Evolutionary conservation across 2,113 vertebrate species (phyloP).

Genomic region (Etheostoma cragini): DNA sequence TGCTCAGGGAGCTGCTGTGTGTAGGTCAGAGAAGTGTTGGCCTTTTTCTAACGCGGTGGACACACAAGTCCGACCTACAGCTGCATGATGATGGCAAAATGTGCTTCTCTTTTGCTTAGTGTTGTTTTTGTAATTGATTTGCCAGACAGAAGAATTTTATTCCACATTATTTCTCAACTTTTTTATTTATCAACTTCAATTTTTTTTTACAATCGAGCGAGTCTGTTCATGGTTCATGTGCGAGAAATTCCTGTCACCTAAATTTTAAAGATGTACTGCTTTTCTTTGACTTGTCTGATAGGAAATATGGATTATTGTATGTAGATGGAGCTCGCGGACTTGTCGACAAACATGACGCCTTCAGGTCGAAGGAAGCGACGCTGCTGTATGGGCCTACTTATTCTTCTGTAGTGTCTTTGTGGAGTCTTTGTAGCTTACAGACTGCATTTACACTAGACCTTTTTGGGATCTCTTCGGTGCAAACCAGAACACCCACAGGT

Average conservation of each 20-base stretch:
- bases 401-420: neutral
- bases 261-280: neutral
- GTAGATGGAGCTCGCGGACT: neutral
- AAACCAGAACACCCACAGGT: neutral
- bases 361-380: neutral
- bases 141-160: neutral
- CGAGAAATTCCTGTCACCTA: neutral
- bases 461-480: neutral
- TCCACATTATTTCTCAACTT: neutral
- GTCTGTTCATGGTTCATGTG: neutral
- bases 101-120: neutral
- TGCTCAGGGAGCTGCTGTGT: conserved; percentile 54
- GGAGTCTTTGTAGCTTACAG: conserved; percentile 2
- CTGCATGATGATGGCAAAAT: neutral
- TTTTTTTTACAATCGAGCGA: neutral
- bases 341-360: neutral
- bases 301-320: neutral
- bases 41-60: conserved; percentile 8
- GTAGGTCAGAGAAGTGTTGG: conserved; percentile 47
- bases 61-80: conserved; percentile 12
- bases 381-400: neutral
- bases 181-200: neutral
- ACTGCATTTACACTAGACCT: conserved; percentile 3
- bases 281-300: neutral
- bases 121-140: neutral